Base-by-base conservation (phyloP, 2,113 vertebrate species). In the Nothocercus nigrocapillus region DNA sequence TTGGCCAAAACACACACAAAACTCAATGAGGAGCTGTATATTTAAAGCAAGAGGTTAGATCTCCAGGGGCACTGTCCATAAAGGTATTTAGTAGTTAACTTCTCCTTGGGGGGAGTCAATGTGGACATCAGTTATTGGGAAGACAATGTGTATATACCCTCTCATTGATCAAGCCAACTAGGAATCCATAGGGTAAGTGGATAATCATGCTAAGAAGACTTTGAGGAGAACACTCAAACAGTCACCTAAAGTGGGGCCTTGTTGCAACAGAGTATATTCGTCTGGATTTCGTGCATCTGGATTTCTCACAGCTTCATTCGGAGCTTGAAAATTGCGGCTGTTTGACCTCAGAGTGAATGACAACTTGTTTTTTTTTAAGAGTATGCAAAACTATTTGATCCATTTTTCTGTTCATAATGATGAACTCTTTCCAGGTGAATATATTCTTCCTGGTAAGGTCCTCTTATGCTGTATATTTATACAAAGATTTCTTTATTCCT, bases 71-170 rank as follows among this genome's bases (percentile, higher is more conserved):
- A 5, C 21, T n/a, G 61, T 63, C 62, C 53, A 76, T 72, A 72
- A 83, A 92, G 45, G 47, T 78, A 78, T 93, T 96, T 89, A 88
- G 77, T 51, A 82, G 53, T 45, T 75, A 64, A 44, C 3, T 88
- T 94, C 74, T 90, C 42, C 47, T 82, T 47, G 9, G 25, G 4
- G 47, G 47, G 5, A 0, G 3, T 73, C 61, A 88, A 2, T 54
- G 30, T 56, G 72, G 42, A 42, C 38, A 75, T 81, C 34, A 45
- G 36, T 92, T 83, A 81, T 34, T 56, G 32, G 2, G 17, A 78
- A 93, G 69, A 88, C 38, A 73, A 34, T 38, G 11, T 44, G 3
- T 34, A 9, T 68, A 51, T 61, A 38, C 72, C 58, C 9, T 51
- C 44, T 56, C 54, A 58, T n/a, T 56, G 70, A 76, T 58, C 40